Percentiles rank a stretch among this genome's conserved stretches.
Evolutionary conservation across 1,140 invertebrate species (phyloP).

Genomic region (Lysiphlebus fabarum): DNA sequence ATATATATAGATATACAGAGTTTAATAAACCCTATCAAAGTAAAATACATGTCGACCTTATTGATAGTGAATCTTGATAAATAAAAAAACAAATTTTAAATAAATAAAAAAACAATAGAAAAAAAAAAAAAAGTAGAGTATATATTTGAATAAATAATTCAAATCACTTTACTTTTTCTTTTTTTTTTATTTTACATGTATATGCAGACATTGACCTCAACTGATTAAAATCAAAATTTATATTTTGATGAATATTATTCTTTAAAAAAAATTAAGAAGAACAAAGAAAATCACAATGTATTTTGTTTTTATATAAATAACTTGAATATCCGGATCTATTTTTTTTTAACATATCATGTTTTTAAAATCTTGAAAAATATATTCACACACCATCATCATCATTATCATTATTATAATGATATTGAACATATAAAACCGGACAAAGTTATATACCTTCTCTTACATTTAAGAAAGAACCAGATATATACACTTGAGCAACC

Average conservation of each 20-base stretch:
- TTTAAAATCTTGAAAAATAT: constrained; percentile 2
- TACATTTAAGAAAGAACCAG: too few relatives aligned
- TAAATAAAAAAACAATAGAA: constrained; percentile 4
- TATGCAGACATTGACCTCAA: constrained; percentile 21
- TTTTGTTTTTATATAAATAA: constrained; percentile 8
- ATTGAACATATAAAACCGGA: too few relatives aligned
- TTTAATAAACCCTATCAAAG: constrained; percentile 4
- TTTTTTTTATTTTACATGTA: not conserved
- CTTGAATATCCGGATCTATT: constrained; percentile 14
- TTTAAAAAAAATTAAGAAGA: constrained; percentile 8
- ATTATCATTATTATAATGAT: too few relatives aligned
- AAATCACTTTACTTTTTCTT: constrained; percentile 5
- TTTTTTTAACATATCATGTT: not conserved
- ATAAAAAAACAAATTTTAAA: not conserved
- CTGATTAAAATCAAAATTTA: not conserved
- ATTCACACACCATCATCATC: not conserved
- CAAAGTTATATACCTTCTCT: too few relatives aligned
- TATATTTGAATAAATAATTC: not conserved
- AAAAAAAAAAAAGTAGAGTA: constrained; percentile 2
- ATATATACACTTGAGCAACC: too few relatives aligned
- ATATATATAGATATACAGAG: not conserved
- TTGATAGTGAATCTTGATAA: constrained; percentile 4
- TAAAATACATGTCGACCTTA: constrained; percentile 7
- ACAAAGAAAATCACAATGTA: constrained; percentile 24
- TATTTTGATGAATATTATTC: not conserved